These are phyloP conservation scores for Aricia agestis DNA, from an alignment of 1,140 invertebrate species.

Conservation along the genomic window DNA sequence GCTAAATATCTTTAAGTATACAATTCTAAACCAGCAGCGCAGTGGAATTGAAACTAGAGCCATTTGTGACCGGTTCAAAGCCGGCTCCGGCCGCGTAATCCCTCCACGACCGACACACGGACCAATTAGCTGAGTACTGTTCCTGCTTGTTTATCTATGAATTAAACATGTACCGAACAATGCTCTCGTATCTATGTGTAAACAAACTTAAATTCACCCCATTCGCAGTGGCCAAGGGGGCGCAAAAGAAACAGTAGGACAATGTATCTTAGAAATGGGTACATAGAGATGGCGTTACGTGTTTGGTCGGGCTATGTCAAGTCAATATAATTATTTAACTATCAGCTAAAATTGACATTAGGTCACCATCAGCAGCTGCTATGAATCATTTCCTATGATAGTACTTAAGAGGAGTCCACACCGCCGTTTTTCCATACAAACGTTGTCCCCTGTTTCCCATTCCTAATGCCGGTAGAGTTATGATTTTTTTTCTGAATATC, in stretches of 20 bases:
- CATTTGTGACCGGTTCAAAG: slow-evolving; percentile 15
- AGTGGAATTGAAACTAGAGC: slow-evolving; percentile 12
- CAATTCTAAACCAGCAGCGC: neutral
- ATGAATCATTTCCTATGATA: no score
- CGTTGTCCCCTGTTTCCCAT: no score
- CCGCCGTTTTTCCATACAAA: no score
- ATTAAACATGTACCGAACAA: slow-evolving; percentile 7
- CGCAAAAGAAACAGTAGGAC: neutral
- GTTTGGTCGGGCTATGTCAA: no score
- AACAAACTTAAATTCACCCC: neutral
- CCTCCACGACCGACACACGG: slow-evolving; percentile 8
- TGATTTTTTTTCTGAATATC: no score
- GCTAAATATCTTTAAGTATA: slow-evolving; percentile 1
- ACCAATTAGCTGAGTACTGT: slow-evolving; percentile 13
- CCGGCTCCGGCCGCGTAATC: slow-evolving; percentile 7
- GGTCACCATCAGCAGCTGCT: no score
- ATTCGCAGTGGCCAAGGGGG: neutral
- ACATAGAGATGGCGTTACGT: no score
- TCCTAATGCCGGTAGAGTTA: no score
- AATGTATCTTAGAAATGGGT: no score
- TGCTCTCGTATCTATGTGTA: slow-evolving; percentile 9
- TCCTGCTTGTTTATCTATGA: slow-evolving; percentile 8
- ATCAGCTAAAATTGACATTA: no score
- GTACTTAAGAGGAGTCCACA: no score
- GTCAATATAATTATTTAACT: no score